Evolutionary conservation across 2,888 invertebrate genomes (phyloP).

Genomic region (Taphrorychus bicolor): DNA sequence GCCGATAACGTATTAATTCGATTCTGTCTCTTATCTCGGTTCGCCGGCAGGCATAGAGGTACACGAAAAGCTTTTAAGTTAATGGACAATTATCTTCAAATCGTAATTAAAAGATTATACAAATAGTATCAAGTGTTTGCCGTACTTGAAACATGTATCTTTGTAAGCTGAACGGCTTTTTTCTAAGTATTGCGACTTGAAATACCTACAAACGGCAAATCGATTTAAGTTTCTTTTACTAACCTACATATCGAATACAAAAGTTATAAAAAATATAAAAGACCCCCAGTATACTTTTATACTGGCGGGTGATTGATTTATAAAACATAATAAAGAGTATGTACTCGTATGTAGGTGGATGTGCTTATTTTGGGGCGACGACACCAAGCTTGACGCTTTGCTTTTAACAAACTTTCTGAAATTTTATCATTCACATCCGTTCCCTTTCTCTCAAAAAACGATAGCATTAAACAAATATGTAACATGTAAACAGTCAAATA

Average conservation of each 20-base stretch:
- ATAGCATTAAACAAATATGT: constrained; percentile 17
- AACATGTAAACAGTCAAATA: constrained; percentile 12
- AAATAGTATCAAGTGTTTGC: constrained; percentile 5
- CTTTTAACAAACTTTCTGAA: neutral
- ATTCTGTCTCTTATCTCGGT: constrained; percentile 21
- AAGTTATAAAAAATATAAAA: too few species aligned
- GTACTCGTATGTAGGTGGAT: neutral
- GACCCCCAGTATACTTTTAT: too few species aligned
- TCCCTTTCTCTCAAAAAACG: constrained; percentile 12
- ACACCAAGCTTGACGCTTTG: neutral
- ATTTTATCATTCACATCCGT: constrained; percentile 21
- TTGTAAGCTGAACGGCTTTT: neutral
- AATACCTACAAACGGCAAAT: neutral
- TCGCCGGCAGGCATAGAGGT: constrained; percentile 7
- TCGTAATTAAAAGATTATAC: constrained; percentile 19
- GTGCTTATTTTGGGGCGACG: neutral
- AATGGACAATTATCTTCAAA: constrained; percentile 34
- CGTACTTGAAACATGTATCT: neutral
- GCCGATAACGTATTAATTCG: constrained; percentile 19
- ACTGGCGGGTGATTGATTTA: neutral
- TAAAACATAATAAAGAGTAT: neutral
- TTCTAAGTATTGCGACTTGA: neutral
- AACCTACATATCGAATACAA: neutral
- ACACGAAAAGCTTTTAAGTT: constrained; percentile 28
- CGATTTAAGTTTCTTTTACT: neutral